Evolutionary conservation across 2,797 vertebrate species (phyloP).

Genomic region (Poecilia velifera): DNA sequence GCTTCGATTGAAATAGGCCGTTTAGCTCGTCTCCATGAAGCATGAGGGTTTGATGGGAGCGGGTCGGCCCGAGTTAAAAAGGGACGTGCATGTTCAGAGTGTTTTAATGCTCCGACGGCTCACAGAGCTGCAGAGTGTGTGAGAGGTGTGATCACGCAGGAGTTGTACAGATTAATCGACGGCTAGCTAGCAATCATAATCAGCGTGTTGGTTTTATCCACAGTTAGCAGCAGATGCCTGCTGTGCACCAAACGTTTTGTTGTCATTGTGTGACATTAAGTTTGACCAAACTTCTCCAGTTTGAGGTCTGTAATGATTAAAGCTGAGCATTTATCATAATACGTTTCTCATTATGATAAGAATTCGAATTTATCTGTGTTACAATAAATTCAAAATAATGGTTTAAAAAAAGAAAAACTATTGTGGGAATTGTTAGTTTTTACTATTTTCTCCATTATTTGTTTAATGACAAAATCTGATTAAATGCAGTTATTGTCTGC

Average conservation of each 20-base stretch:
- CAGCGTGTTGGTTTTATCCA: background rate
- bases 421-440: too few species aligned
- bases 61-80: constrained; percentile 8
- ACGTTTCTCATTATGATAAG: too few species aligned
- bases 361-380: too few species aligned
- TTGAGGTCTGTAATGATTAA: background rate
- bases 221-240: background rate
- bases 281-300: background rate
- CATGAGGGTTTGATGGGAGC: constrained; percentile 11
- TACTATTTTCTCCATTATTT: too few species aligned
- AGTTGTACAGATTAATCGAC: background rate
- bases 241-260: background rate
- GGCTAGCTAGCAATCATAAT: background rate
- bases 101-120: background rate
- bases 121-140: background rate
- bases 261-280: background rate
- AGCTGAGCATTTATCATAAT: too few species aligned
- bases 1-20: background rate
- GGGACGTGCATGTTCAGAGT: constrained; percentile 4
- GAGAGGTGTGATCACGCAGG: constrained; percentile 16
- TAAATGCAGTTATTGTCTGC: too few species aligned
- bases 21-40: background rate
- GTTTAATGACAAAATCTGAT: too few species aligned
- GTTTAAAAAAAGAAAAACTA: too few species aligned
- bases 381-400: too few species aligned